phyloP scores from a whole-genome alignment of 2,888 invertebrate genomes.

The Polymixis flavicincta region DNA sequence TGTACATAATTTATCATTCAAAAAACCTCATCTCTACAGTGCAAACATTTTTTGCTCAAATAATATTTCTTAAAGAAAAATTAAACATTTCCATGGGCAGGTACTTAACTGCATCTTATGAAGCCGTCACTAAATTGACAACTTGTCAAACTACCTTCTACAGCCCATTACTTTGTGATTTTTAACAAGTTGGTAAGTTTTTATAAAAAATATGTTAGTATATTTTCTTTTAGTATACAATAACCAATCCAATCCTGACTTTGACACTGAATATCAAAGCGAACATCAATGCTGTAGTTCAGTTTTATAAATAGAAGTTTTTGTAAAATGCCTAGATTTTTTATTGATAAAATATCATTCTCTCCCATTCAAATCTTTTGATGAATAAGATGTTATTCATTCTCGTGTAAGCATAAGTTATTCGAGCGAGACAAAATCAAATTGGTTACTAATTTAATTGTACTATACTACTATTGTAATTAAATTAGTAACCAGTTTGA shows the following conservation, averaged over 20 bases:
- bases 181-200: not conserved
- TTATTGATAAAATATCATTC: not conserved
- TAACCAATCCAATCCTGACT: constrained; percentile 11
- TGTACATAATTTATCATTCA: not conserved
- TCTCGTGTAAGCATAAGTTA: not conserved
- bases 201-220: too few species aligned
- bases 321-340: not conserved
- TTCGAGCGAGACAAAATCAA: not conserved
- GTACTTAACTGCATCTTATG: not conserved
- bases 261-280: constrained; percentile 8
- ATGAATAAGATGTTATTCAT: not conserved
- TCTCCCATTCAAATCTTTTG: too few species aligned
- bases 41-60: not conserved
- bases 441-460: not conserved
- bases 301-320: not conserved
- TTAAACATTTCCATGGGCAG: not conserved
- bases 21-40: not conserved
- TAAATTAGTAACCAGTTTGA: too few species aligned
- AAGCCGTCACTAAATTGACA: constrained; percentile 1
- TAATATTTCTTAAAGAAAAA: not conserved
- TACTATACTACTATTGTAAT: too few species aligned
- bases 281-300: constrained; percentile 20
- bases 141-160: not conserved
- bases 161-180: not conserved
- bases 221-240: constrained; percentile 17